phyloP scores from a whole-genome alignment of 2,113 vertebrate species.

The Carassius carassius region DNA sequence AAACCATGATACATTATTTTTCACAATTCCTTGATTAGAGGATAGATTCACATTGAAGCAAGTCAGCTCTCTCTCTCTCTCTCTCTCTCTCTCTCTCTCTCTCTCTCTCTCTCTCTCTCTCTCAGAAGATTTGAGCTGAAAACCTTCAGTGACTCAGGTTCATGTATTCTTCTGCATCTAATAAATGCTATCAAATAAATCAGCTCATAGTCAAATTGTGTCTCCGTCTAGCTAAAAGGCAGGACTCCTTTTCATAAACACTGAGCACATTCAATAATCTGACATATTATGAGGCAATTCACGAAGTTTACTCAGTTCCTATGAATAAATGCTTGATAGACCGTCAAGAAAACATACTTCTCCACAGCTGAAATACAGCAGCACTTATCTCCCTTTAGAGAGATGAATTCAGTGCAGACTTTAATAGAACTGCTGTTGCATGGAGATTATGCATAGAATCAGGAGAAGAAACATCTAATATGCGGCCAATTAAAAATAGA shows the following conservation, averaged over 20 bases:
- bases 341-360: conserved; percentile 32
- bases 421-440: conserved; percentile 54
- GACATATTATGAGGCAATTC: conserved; percentile 1
- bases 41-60: neutral
- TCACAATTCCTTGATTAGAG: neutral
- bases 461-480: conserved; percentile 45
- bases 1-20: neutral
- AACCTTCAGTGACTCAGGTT: conserved; percentile 2
- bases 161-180: conserved; percentile 19
- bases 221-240: neutral
- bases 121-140: neutral
- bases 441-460: conserved; percentile 33
- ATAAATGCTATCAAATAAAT: conserved; percentile 25
- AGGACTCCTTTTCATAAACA: conserved; percentile 16
- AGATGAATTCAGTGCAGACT: conserved; percentile 5
- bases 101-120: neutral
- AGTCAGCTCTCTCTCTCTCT: neutral
- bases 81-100: neutral
- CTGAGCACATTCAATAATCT: conserved; percentile 30
- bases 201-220: neutral
- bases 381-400: conserved; percentile 4
- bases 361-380: conserved; percentile 24
- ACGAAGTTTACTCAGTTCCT: conserved; percentile 31
- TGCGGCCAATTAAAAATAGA: conserved; percentile 53
- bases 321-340: conserved; percentile 10